Conservation (phyloP, 2,888 invertebrate species). For the Amblyjoppa proteus region DNA sequence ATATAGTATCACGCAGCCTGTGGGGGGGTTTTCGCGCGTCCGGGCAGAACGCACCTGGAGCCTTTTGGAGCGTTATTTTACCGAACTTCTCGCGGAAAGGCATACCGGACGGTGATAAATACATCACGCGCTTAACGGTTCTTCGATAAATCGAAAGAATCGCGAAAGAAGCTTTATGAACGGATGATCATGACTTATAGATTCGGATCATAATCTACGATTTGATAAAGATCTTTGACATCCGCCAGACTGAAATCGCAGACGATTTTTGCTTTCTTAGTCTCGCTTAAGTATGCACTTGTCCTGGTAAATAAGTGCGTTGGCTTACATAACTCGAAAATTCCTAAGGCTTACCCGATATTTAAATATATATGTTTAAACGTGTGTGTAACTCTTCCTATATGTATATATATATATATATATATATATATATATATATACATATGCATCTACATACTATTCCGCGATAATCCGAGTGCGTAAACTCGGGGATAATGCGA, state of each 20-base stretch:
- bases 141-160: constrained; percentile 18
- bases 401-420: constrained; percentile 1
- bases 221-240: constrained; percentile 15
- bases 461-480: constrained; percentile 67
- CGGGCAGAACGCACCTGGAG: constrained; percentile 13
- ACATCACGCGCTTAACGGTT: constrained; percentile 44
- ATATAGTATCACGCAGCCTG: constrained; percentile 27
- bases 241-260: neutral
- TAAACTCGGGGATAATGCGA: constrained; percentile 69
- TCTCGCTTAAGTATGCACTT: constrained; percentile 16
- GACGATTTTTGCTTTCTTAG: neutral
- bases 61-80: constrained; percentile 36
- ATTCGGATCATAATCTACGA: neutral
- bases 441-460: constrained; percentile 9
- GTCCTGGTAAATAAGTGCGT: constrained; percentile 57
- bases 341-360: constrained; percentile 21
- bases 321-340: constrained; percentile 56
- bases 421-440: constrained; percentile 23
- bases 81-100: constrained; percentile 23
- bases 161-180: constrained; percentile 1
- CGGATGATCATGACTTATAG: constrained; percentile 18
- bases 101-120: constrained; percentile 34
- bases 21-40: constrained; percentile 19
- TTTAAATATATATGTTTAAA: neutral
- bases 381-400: neutral